phyloP scores from a whole-genome alignment of 2,888 invertebrate genomes.

The Sphinx pinastri region DNA sequence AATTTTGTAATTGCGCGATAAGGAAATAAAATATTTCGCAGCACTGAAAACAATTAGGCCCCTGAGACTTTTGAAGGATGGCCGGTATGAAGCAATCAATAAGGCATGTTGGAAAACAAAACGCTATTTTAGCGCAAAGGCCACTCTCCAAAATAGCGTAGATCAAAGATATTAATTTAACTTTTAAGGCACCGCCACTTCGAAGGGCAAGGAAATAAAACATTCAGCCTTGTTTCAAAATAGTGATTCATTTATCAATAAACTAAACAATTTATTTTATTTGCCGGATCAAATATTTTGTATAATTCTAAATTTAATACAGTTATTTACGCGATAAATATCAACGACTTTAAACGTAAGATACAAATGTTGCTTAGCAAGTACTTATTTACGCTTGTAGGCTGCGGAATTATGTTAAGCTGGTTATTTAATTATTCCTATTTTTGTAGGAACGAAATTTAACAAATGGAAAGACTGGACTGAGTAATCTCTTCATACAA shows the following conservation, averaged over 20 bases:
- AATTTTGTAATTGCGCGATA: background rate
- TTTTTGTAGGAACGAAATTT: too few relatives aligned
- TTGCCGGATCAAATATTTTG: background rate
- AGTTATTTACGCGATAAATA: background rate
- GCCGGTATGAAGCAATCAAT: background rate
- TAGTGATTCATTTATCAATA: background rate
- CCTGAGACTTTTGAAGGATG: background rate
- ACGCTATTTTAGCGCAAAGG: background rate
- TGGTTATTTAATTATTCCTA: background rate
- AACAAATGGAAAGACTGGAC: too few relatives aligned
- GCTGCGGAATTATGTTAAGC: slow-evolving; percentile 5
- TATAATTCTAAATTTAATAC: background rate
- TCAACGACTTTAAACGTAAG: background rate
- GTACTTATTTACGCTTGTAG: background rate
- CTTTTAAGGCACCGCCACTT: background rate
- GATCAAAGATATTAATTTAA: background rate
- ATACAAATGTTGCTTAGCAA: slow-evolving; percentile 8
- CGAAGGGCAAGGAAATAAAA: background rate
- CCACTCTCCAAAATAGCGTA: background rate
- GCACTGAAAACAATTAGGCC: background rate
- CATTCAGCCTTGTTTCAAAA: background rate
- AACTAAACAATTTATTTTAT: background rate
- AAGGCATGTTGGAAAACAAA: background rate
- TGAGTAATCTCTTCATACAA: too few relatives aligned
- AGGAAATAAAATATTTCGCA: background rate